Percentiles rank a stretch among this genome's conserved stretches.
phyloP scores from a whole-genome alignment of 1,140 invertebrate species.

The Asbolus verrucosus region DNA sequence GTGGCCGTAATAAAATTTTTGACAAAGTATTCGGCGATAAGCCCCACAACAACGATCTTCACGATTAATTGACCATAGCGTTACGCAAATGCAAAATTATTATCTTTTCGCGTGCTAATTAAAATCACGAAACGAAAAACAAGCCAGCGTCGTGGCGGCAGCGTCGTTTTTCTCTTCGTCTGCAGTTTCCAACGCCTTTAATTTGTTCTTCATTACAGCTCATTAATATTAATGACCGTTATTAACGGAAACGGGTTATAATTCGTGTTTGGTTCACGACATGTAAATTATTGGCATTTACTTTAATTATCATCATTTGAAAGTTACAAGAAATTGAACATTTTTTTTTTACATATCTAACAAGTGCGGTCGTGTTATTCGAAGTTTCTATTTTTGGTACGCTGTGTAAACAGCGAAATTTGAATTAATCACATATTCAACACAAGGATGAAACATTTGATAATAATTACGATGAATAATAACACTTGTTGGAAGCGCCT shows the following conservation, averaged over 20 bases:
- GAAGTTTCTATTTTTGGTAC: constrained; percentile 17
- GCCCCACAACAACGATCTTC: constrained; percentile 6
- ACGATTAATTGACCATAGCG: constrained; percentile 4
- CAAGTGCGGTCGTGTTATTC: background rate
- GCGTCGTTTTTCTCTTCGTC: constrained; percentile 12
- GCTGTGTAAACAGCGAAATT: constrained; percentile 16
- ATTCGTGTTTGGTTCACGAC: constrained; percentile 37
- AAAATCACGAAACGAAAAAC: constrained; percentile 12
- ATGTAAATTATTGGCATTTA: constrained; percentile 46
- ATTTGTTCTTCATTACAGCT: constrained; percentile 43
- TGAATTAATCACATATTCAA: constrained; percentile 21
- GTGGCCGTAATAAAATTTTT: constrained; percentile 53
- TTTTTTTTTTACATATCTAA: constrained; percentile 9
- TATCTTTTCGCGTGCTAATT: constrained; percentile 19
- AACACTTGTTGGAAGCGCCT: constrained; percentile 16
- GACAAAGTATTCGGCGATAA: constrained; percentile 49
- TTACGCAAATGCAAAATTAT: constrained; percentile 13
- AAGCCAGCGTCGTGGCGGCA: background rate
- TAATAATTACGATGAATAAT: constrained; percentile 21
- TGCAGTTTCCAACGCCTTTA: constrained; percentile 27
- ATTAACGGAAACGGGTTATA: constrained; percentile 45
- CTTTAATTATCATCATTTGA: constrained; percentile 43
- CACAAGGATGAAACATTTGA: constrained; percentile 5
- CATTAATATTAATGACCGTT: constrained; percentile 44
- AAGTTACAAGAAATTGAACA: constrained; percentile 27